These are phyloP conservation scores for Alethe castanea DNA, from an alignment of 2,113 vertebrate species.

Conservation along the genomic window DNA sequence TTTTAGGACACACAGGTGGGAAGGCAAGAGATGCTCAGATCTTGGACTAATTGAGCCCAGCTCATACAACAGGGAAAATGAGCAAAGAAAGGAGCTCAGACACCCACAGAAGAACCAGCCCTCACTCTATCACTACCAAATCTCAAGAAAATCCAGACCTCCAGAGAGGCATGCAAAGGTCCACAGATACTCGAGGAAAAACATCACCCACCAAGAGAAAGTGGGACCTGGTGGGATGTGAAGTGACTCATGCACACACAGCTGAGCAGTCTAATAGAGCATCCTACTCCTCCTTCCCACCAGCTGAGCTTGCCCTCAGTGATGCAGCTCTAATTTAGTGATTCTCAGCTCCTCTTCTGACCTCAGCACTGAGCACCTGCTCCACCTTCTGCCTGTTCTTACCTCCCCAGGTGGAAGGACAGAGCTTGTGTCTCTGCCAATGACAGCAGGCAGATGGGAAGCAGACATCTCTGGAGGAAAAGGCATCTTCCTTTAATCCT, in stretches of 20 bases:
- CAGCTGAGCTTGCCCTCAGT: background rate
- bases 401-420: background rate
- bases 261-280: background rate
- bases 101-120: background rate
- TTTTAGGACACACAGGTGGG: fast-evolving
- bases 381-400: background rate
- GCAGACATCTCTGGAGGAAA: background rate
- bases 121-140: background rate
- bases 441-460: background rate
- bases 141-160: background rate
- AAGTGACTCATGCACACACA: background rate
- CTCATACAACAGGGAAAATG: background rate
- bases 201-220: background rate
- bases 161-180: background rate
- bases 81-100: background rate
- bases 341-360: background rate
- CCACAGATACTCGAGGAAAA: background rate
- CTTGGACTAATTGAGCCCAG: background rate
- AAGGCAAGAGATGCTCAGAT: background rate
- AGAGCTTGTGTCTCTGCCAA: background rate
- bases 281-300: background rate
- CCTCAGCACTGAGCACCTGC: background rate
- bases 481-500: background rate
- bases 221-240: background rate
- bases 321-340: background rate